Percentiles rank a stretch among this genome's conserved stretches.
Evolutionary conservation across 2,113 vertebrate species (phyloP).

Genomic region (Accipiter virgatus): DNA sequence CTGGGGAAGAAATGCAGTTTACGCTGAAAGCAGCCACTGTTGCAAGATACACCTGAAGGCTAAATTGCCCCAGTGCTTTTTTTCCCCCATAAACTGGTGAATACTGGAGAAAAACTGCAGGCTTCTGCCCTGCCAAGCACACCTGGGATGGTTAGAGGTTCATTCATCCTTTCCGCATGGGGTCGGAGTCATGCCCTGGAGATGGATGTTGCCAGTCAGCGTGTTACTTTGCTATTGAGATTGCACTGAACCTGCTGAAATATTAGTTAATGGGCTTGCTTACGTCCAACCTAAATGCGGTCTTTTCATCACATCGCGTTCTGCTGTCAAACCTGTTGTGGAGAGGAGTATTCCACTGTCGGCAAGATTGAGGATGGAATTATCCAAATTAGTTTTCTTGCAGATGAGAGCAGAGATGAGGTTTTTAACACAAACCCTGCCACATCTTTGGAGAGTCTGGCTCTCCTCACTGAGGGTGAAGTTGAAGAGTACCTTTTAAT

Average conservation of each 20-base stretch:
- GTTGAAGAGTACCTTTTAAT: background rate
- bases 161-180: fast-evolving
- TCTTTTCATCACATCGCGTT: conserved; percentile 34
- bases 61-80: background rate
- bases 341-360: conserved; percentile 34
- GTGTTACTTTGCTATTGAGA: background rate
- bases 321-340: conserved; percentile 46
- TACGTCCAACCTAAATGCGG: background rate
- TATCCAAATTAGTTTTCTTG: conserved; percentile 33
- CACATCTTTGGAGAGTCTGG: background rate
- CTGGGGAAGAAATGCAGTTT: background rate
- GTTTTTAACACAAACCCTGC: background rate
- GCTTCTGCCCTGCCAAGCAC: background rate
- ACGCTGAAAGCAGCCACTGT: too few relatives aligned
- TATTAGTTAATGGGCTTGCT: conserved; percentile 49
- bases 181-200: fast-evolving
- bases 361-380: conserved; percentile 50
- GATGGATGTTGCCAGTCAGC: background rate
- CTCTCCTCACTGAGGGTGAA: background rate
- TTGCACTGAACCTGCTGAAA: conserved; percentile 30
- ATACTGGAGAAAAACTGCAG: background rate
- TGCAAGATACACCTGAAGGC: background rate
- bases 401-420: background rate
- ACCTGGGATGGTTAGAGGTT: background rate
- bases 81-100: background rate